Conservation (phyloP, 2,113 vertebrate genomes). For the Glaucomys volans region DNA sequence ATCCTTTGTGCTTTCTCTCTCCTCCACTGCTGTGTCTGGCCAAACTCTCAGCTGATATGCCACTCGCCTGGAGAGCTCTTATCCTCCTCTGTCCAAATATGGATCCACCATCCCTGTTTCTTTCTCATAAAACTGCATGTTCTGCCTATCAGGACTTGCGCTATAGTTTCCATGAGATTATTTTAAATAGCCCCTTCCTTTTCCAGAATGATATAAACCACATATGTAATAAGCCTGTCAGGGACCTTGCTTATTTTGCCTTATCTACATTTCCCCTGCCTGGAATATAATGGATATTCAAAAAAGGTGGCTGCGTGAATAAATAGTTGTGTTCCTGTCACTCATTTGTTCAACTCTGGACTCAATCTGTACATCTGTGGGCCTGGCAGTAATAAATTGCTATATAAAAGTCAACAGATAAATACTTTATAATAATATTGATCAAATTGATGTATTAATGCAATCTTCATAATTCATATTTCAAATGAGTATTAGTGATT, state of each 20-base stretch:
- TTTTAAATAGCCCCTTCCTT: neutral
- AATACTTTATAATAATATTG: neutral
- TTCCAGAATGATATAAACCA: neutral
- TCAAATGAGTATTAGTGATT: neutral
- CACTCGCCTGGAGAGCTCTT: neutral
- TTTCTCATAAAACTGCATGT: too few relatives aligned
- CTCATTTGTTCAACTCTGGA: neutral
- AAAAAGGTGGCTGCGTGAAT: neutral
- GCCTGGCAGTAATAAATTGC: neutral
- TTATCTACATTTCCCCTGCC: neutral
- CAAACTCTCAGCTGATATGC: neutral
- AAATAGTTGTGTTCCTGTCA: neutral
- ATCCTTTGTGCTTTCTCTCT: neutral
- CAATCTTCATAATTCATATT: neutral
- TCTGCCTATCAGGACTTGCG: neutral
- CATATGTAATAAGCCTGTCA: neutral
- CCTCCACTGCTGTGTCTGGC: neutral
- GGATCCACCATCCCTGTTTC: neutral
- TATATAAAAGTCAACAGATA: neutral
- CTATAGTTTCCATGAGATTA: neutral
- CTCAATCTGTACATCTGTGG: neutral
- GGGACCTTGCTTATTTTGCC: neutral
- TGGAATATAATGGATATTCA: neutral
- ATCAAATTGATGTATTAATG: neutral
- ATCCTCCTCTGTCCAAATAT: neutral